phyloP scores from a whole-genome alignment of 2,888 invertebrate genomes.

The Andrena camellia region DNA sequence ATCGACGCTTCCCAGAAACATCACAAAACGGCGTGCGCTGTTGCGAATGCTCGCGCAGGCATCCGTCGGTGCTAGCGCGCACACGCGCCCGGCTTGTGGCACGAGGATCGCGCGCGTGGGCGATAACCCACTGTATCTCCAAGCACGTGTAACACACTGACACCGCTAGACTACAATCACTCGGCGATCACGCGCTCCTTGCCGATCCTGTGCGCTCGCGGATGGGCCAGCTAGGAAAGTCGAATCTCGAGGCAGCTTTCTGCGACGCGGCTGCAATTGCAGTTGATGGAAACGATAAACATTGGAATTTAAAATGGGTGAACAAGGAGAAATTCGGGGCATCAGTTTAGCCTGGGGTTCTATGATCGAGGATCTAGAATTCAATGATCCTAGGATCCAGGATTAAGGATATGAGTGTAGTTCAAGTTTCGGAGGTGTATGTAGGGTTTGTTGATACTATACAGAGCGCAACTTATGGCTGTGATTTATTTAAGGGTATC shows the following conservation, averaged over 20 bases:
- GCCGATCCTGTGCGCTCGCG: background rate
- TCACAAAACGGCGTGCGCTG: constrained; percentile 32
- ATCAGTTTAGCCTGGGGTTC: no score
- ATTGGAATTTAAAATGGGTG: no score
- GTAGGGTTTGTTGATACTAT: no score
- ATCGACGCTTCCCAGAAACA: constrained; percentile 53
- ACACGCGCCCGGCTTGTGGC: constrained; percentile 53
- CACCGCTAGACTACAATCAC: constrained; percentile 29
- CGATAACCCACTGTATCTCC: constrained; percentile 44
- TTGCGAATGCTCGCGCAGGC: constrained; percentile 27
- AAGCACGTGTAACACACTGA: constrained; percentile 59
- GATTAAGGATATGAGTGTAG: no score
- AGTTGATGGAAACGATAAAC: no score
- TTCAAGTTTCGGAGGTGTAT: no score
- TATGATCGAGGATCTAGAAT: no score
- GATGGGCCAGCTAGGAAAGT: background rate
- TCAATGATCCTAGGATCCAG: no score
- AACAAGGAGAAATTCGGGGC: no score
- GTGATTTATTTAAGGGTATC: no score
- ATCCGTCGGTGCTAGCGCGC: constrained; percentile 13
- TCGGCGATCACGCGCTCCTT: background rate
- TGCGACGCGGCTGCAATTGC: no score
- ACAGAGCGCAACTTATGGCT: no score
- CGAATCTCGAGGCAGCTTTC: background rate
- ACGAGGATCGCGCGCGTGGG: constrained; percentile 53